Percentiles rank a stretch among this genome's conserved stretches.
phyloP scores from a whole-genome alignment of 2,888 invertebrate genomes.

The Tachina fera region DNA sequence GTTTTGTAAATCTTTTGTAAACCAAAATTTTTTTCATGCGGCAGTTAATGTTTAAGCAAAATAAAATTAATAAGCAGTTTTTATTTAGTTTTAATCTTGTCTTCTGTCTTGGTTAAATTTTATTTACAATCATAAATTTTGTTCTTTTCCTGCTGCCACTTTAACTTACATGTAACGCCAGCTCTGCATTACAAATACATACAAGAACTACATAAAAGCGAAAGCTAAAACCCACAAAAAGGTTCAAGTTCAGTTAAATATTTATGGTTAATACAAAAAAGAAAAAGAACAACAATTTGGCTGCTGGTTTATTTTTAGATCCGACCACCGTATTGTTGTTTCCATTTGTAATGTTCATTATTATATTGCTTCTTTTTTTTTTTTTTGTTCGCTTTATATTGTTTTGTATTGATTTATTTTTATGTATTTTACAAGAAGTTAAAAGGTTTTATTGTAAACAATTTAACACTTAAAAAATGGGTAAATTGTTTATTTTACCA shows the following conservation, averaged over 20 bases:
- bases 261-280: conserved; percentile 33
- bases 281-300: conserved; percentile 51
- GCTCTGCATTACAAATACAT: background rate
- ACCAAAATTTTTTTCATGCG: too few relatives aligned
- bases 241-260: conserved; percentile 65
- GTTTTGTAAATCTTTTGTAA: too few relatives aligned
- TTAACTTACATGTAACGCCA: background rate
- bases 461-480: conserved; percentile 70
- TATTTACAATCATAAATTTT: too few relatives aligned
- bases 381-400: background rate
- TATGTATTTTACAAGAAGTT: conserved; percentile 68
- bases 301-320: conserved; percentile 67
- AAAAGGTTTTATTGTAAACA: conserved; percentile 70
- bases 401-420: conserved; percentile 62
- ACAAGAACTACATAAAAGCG: background rate
- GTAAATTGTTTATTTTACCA: conserved; percentile 72
- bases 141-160: background rate
- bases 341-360: conserved; percentile 38
- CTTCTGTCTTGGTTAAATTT: too few relatives aligned
- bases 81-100: too few relatives aligned
- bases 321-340: conserved; percentile 43
- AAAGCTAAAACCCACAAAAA: conserved; percentile 23
- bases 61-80: too few relatives aligned
- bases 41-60: too few relatives aligned
- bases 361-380: conserved; percentile 20